Base-by-base conservation (phyloP, 2,113 vertebrate genomes). In the Salminus brasiliensis region DNA sequence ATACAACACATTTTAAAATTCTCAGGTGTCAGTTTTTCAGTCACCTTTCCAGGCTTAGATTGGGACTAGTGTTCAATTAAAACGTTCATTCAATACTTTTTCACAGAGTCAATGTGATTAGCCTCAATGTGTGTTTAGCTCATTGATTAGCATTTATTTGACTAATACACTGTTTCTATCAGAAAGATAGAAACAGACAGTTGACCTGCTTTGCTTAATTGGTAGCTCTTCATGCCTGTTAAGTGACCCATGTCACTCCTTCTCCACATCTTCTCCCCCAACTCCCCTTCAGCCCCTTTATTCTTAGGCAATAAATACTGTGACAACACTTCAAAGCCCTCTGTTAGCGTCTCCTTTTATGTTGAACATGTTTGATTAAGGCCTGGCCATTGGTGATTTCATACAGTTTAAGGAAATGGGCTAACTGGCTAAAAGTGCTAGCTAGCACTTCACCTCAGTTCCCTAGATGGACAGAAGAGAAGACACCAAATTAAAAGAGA, bases 371-470 rank as follows among this genome's bases (percentile, higher is more conserved):
- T 83, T 75, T 76, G 39, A 75, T 55, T 72, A 83, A 57, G 75
- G 77, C 55, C 41, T 15, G 52, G 32, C 25, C 57, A 80, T 27
- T 81, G 79, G 62, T 76, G 84, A 62, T 57, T 41, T 57, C 52
- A 60, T 62, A 53, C 36, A 75, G 15, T 15, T 18, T 23, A 36
- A 25, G 18, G 16, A 36, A 43, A 52, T 45, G 32, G 70, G 18
- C 4, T 68, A 66, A 75, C 71, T 81, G 66, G 15, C 45, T 30
- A 23, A 10, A 23, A 47, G 77, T 76, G 72, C 74, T 72, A 84
- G 77, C 80, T 74, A 83, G 82, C 32, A 65, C 62, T 21, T 81
- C 81, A 83, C 82, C 85, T 86, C 87, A 87, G 83, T 82, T 84
- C 80, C 84, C 41, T 49, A 15, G 47, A 67, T 69, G 23, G 12